Percentiles rank a stretch among this genome's conserved stretches.
phyloP scores from a whole-genome alignment of 2,113 vertebrate species.

The Sceloporus undulatus region DNA sequence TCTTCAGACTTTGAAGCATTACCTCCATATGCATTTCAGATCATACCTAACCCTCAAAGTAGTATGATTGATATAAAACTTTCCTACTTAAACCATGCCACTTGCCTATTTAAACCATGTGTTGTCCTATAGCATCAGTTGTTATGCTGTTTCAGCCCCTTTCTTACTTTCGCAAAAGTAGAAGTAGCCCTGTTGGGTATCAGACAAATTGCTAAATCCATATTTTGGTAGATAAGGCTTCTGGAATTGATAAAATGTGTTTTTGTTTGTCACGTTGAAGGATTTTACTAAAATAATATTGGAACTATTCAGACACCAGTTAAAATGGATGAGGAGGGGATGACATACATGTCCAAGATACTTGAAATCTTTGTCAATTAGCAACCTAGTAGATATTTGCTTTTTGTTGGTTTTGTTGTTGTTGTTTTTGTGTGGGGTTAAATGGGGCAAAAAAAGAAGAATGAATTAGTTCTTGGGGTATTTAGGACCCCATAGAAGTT shows the following conservation, averaged over 20 bases:
- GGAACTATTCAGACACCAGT: not conserved
- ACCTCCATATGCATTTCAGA: not conserved
- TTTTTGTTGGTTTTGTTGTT: not conserved
- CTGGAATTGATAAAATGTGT: not conserved
- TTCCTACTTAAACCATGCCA: not conserved
- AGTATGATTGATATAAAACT: not conserved
- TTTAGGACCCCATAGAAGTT: not conserved
- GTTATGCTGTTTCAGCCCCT: not conserved
- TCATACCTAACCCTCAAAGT: not conserved
- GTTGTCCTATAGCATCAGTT: not conserved
- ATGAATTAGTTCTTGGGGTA: not conserved
- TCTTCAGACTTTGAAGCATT: not conserved
- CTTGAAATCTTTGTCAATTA: not conserved
- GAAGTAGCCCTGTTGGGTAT: not conserved
- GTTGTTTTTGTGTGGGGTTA: not conserved
- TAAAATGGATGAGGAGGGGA: too few species aligned
- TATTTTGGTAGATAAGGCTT: not conserved
- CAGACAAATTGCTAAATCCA: not conserved
- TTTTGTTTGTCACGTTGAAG: not conserved
- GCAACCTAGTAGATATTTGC: not conserved
- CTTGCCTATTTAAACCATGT: not conserved
- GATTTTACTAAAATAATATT: not conserved
- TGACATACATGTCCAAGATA: not conserved
- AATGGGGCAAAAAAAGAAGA: not conserved
- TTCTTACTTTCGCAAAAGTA: too few species aligned